These are phyloP conservation scores for Dolomedes plantarius DNA, from an alignment of 2,888 invertebrate genomes.

Conservation along the genomic window DNA sequence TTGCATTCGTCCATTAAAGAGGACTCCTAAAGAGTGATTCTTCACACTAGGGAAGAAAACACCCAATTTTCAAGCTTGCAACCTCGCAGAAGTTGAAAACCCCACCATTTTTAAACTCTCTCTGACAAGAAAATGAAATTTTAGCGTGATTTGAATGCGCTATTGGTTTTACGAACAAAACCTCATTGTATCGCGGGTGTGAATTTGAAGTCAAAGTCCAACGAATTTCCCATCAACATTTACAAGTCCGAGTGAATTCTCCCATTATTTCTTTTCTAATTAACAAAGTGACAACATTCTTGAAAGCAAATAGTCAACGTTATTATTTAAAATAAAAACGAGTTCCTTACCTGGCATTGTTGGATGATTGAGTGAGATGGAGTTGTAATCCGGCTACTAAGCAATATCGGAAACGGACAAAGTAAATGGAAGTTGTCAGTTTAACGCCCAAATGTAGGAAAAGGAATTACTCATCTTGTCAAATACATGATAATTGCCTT, in stretches of 20 bases:
- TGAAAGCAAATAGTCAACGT: conserved; percentile 15
- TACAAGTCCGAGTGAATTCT: background rate
- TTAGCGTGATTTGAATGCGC: no score
- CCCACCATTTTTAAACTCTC: no score
- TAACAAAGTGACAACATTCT: conserved; percentile 37
- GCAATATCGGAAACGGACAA: conserved; percentile 27
- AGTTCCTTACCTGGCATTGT: conserved; percentile 25
- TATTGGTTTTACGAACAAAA: no score
- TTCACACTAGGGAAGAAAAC: no score
- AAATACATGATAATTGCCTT: conserved; percentile 48
- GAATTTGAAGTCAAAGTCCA: no score
- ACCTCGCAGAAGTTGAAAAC: no score
- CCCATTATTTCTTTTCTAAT: conserved; percentile 26
- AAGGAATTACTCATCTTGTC: conserved; percentile 58
- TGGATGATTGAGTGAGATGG: conserved; percentile 62
- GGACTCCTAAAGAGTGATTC: no score
- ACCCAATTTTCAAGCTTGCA: no score
- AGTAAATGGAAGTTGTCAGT: conserved; percentile 53
- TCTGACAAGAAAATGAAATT: no score
- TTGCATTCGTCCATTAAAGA: no score
- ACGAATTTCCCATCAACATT: background rate
- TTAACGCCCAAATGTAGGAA: conserved; percentile 45
- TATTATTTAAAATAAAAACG: conserved; percentile 23
- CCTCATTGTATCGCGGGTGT: no score
- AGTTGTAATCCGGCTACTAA: conserved; percentile 42